Base-by-base conservation (phyloP, 2,113 vertebrate species). In the Ictalurus furcatus region DNA sequence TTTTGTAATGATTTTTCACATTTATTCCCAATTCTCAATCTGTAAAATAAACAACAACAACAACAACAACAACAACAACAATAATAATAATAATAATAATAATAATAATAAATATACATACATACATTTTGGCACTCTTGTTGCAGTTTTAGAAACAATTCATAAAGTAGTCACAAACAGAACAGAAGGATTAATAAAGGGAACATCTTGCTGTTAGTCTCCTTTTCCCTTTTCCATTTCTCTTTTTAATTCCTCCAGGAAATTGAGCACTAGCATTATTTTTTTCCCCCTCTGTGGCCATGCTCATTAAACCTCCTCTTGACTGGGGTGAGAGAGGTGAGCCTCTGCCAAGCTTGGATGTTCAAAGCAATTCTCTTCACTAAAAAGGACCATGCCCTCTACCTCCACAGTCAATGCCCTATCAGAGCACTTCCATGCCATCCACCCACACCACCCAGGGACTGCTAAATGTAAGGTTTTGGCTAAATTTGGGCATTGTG, bases 301-400 rank as follows among this genome's bases (percentile, higher is more conserved):
- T 73, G 88, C 89, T 87, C 90, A 90, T 91, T 93, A 93, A 92
- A 90, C 91, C 88, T 92, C 89, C 80, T 59, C 91, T 90, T 86
- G 59, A 79, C 81, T 85, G 71, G 69, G 87, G 91, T 86, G 86
- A 87, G 21, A 85, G 40, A 91, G 90, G 90, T 90, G 86, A 87
- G 30, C 12, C 86, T 86, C 48, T 86, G 87, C 90, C 85, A 89
- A 86, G 90, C 89, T 88, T 73, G 89, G 88, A 82, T 89, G 90
- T 90, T 93, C 91, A 93, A 93, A 93, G 76, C 89, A 93, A 93
- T 95, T 94, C 87, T 81, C 85, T 85, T 89, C 78, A 84, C 87
- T 91, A 90, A 92, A 90, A 83, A 90, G 90, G 91, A 91, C 85
- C 79, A 81, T 91, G 90, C 76, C 92, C 92, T 93, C 83, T 88